Evolutionary conservation across 1,140 invertebrate species (phyloP).

Genomic region (Drosophila pallidifrons): DNA sequence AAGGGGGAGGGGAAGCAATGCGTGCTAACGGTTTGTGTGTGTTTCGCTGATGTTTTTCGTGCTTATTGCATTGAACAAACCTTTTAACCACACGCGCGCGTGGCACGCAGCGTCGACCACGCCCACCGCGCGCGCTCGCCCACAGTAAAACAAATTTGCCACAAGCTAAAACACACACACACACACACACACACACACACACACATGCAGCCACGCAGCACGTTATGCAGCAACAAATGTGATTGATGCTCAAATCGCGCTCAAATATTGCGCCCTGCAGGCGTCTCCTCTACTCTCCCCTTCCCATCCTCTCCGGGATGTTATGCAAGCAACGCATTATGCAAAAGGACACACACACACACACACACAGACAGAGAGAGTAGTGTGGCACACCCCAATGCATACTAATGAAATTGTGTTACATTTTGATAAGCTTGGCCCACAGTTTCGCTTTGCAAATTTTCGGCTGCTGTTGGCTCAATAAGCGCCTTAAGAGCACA

Average conservation of each 20-base stretch:
- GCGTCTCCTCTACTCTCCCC: neutral
- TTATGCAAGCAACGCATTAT: conserved; percentile 51
- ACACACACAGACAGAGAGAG: conserved; percentile 9
- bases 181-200: conserved; percentile 6
- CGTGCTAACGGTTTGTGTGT: conserved; percentile 24
- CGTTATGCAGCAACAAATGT: conserved; percentile 42
- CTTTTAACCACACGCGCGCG: conserved; percentile 24
- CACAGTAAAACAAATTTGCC: conserved; percentile 20
- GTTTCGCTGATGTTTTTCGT: conserved; percentile 20
- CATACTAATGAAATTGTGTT: conserved; percentile 51
- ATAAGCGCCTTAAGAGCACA: conserved; percentile 47
- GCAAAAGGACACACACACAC: conserved; percentile 24
- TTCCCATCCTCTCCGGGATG: neutral
- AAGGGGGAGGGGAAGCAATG: neutral
- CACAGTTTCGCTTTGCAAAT: conserved; percentile 33
- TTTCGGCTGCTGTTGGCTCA: conserved; percentile 28
- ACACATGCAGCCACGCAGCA: neutral
- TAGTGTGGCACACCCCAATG: conserved; percentile 19
- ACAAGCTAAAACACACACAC: neutral
- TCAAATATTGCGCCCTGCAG: conserved; percentile 19
- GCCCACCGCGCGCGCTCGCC: neutral
- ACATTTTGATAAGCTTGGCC: conserved; percentile 47
- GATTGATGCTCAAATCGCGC: conserved; percentile 51
- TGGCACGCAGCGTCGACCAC: conserved; percentile 14
- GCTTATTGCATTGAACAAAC: conserved; percentile 37